Percentiles rank a stretch among this genome's conserved stretches.
These are phyloP conservation scores for Chloroclysta siterata DNA, from an alignment of 2,888 invertebrate genomes.

Conservation along the genomic window DNA sequence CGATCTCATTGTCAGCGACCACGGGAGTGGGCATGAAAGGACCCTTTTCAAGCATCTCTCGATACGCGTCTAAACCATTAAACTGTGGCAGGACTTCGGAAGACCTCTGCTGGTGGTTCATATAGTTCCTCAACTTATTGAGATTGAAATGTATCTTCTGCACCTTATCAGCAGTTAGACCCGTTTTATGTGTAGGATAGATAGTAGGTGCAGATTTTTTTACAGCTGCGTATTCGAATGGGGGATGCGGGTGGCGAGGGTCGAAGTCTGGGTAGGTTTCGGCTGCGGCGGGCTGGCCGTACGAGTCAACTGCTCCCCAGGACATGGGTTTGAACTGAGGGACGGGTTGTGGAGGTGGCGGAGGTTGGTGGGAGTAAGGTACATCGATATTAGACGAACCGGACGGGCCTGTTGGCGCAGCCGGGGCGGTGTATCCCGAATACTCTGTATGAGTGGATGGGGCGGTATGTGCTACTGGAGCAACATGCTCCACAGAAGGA, in stretches of 20 bases:
- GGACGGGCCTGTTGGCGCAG: slow-evolving; percentile 43
- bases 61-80: slow-evolving; percentile 58
- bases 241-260: slow-evolving; percentile 59
- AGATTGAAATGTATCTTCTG: slow-evolving; percentile 74
- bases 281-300: slow-evolving; percentile 71
- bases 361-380: slow-evolving; percentile 57
- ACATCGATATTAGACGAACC: slow-evolving; percentile 46
- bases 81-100: slow-evolving; percentile 66
- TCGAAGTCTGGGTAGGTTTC: slow-evolving; percentile 69
- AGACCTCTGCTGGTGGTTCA: slow-evolving; percentile 69
- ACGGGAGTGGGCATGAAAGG: slow-evolving; percentile 70
- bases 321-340: slow-evolving; percentile 69
- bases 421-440: slow-evolving; percentile 13
- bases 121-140: slow-evolving; percentile 63
- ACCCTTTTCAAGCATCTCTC: slow-evolving; percentile 63
- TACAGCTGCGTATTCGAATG: slow-evolving; percentile 62
- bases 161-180: slow-evolving; percentile 70
- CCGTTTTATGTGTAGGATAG: slow-evolving; percentile 49
- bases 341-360: slow-evolving; percentile 64
- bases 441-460: slow-evolving; percentile 13
- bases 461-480: slow-evolving; percentile 35
- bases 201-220: slow-evolving; percentile 55
- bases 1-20: slow-evolving; percentile 73
- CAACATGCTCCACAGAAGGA: slow-evolving; percentile 2
- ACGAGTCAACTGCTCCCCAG: slow-evolving; percentile 76